Evolutionary conservation across 2,888 invertebrate genomes (phyloP).

Genomic region (Drosophila diplacantha): DNA sequence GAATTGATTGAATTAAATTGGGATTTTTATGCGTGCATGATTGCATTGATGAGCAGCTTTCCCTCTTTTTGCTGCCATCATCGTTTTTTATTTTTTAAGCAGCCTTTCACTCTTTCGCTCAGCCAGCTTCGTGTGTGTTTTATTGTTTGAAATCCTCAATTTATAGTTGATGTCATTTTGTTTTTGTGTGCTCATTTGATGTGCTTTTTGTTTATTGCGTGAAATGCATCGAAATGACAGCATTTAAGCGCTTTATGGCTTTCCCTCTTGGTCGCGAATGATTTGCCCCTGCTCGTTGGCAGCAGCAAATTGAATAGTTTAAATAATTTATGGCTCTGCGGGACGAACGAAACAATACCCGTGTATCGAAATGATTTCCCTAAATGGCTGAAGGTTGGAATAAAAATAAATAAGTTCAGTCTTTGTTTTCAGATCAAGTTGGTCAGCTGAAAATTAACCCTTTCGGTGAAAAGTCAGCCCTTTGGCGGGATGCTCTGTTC

Average conservation of each 20-base stretch:
- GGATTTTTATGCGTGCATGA: constrained; percentile 64
- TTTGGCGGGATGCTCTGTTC: constrained; percentile 1
- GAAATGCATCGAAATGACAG: constrained; percentile 32
- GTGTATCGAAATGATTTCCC: not conserved
- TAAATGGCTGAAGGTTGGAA: not conserved
- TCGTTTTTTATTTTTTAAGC: not conserved
- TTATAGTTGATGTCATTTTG: constrained; percentile 31
- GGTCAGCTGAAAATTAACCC: constrained; percentile 1
- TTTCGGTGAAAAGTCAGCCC: not conserved
- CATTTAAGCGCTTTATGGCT: constrained; percentile 42
- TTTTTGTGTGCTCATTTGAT: constrained; percentile 10
- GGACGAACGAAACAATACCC: constrained; percentile 7
- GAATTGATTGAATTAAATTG: constrained; percentile 70
- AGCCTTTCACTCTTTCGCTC: constrained; percentile 14
- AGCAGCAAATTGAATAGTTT: constrained; percentile 34
- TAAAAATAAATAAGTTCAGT: not conserved
- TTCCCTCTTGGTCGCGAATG: constrained; percentile 26
- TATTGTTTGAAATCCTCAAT: constrained; percentile 33
- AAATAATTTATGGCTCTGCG: constrained; percentile 30
- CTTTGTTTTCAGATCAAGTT: not conserved
- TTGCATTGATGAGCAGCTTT: constrained; percentile 60
- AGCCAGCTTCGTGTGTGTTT: constrained; percentile 19
- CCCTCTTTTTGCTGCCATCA: constrained; percentile 1
- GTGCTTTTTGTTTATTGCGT: constrained; percentile 33
- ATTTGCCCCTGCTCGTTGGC: constrained; percentile 27